A percentile compares a stretch with the other conserved stretches of the same genome.
Evolutionary conservation across 2,888 invertebrate species (phyloP).

Genomic region (Meghimatium bilineatum): DNA sequence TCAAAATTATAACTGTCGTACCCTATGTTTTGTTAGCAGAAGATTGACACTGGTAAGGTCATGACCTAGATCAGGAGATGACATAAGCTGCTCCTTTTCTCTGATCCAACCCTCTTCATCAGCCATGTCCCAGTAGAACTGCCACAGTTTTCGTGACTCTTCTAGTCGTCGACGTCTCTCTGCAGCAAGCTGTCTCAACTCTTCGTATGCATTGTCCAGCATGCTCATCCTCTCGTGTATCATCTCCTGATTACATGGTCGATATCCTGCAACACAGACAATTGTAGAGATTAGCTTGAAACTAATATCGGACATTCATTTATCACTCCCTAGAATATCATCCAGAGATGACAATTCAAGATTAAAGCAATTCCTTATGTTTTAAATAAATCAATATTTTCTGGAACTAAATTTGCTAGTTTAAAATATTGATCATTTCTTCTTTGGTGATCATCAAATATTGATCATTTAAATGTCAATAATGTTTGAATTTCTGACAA

Average conservation of each 20-base stretch:
- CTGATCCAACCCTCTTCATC: constrained; percentile 85
- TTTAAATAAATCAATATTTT: too few species aligned
- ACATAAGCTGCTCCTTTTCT: constrained; percentile 92
- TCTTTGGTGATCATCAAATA: too few species aligned
- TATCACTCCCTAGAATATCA: too few species aligned
- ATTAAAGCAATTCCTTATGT: too few species aligned
- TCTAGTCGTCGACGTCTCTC: constrained; percentile 94
- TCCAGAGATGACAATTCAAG: too few species aligned
- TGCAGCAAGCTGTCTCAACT: constrained; percentile 94
- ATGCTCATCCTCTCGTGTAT: constrained; percentile 96
- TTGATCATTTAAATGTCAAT: too few species aligned
- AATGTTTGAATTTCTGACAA: too few species aligned
- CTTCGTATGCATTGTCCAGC: constrained; percentile 94
- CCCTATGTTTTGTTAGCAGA: constrained; percentile 95
- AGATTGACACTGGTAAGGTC: constrained; percentile 98
- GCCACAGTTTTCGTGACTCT: constrained; percentile 98
- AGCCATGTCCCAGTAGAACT: constrained; percentile 99
- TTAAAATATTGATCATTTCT: too few species aligned
- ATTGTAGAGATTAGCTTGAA: too few species aligned
- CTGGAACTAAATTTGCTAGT: too few species aligned
- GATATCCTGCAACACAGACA: constrained; percentile 83
- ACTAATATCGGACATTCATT: too few species aligned
- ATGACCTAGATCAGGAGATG: constrained; percentile 97
- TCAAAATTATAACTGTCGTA: constrained; percentile 53
- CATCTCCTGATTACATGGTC: constrained; percentile 96